Percentiles rank a stretch among this genome's conserved stretches.
These are phyloP conservation scores for Melanargia galathea DNA, from an alignment of 2,888 invertebrate genomes.

Conservation along the genomic window DNA sequence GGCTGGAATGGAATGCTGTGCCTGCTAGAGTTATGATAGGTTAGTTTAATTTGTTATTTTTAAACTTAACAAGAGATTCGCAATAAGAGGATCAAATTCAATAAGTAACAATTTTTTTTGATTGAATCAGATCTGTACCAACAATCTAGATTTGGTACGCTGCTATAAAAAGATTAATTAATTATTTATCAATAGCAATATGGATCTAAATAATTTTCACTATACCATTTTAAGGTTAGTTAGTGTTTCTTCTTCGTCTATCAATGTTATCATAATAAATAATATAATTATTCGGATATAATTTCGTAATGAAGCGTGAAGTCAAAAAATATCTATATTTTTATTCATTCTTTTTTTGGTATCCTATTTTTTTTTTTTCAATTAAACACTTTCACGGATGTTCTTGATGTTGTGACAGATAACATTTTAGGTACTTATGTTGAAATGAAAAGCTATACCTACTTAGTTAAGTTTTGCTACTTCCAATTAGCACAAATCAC, in stretches of 20 bases:
- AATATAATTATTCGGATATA: not conserved
- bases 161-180: not conserved
- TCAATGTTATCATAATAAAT: too few relatives aligned
- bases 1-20: conserved; percentile 98
- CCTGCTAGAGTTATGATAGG: conserved; percentile 98
- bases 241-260: not conserved
- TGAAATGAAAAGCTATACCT: not conserved
- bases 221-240: not conserved
- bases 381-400: not conserved
- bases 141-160: not conserved
- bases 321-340: not conserved
- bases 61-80: not conserved
- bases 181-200: too few relatives aligned
- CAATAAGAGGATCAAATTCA: not conserved
- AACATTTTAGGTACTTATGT: not conserved
- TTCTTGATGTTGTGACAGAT: not conserved
- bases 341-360: not conserved
- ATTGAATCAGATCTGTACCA: not conserved
- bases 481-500: not conserved
- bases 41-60: conserved; percentile 74
- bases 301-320: not conserved
- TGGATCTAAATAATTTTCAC: not conserved
- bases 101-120: not conserved
- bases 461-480: not conserved
- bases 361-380: not conserved